Conservation (phyloP, 2,113 vertebrate genomes). For the Bos javanicus region DNA sequence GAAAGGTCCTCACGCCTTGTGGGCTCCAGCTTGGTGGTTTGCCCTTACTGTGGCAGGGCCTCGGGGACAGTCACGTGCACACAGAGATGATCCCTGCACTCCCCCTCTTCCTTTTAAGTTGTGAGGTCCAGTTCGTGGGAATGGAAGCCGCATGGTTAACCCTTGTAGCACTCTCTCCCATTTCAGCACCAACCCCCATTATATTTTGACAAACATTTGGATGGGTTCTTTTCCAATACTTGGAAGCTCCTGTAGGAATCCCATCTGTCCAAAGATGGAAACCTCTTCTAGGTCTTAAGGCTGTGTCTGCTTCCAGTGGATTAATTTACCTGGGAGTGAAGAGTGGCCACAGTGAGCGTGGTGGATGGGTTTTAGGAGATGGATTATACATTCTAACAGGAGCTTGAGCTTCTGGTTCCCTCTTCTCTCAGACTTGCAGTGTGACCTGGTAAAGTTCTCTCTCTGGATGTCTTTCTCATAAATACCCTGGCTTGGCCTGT, state of each 20-base stretch:
- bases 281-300: background rate
- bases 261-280: background rate
- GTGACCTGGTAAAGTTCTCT: background rate
- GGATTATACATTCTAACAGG: background rate
- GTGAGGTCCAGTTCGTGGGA: background rate
- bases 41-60: background rate
- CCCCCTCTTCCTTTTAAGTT: background rate
- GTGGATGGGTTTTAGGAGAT: background rate
- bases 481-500: background rate
- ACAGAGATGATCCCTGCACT: background rate
- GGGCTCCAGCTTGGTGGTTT: background rate
- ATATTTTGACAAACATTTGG: background rate
- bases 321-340: background rate
- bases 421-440: background rate
- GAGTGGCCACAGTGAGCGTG: background rate
- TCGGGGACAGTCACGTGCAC: background rate
- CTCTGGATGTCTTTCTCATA: background rate
- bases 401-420: background rate
- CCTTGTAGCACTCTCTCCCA: background rate
- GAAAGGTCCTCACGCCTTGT: background rate
- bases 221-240: background rate
- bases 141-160: background rate
- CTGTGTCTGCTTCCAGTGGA: background rate
- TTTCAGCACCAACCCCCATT: background rate
- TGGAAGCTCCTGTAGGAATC: background rate